A percentile compares a stretch with the other conserved stretches of the same genome.
phyloP scores from a whole-genome alignment of 2,797 vertebrate genomes.

The Chromobotia macracanthus region DNA sequence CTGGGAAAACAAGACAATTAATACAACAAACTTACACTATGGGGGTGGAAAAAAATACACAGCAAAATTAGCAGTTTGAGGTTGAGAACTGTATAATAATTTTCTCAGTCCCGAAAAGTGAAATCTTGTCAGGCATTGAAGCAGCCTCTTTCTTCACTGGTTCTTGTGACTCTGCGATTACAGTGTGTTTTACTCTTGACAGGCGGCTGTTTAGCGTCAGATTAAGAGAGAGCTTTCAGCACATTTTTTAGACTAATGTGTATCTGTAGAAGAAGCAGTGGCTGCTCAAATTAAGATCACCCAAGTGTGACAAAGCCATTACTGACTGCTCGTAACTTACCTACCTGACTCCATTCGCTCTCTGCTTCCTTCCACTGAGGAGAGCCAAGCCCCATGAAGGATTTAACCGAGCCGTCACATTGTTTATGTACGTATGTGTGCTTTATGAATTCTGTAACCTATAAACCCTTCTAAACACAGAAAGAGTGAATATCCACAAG shows the following conservation, averaged over 20 bases:
- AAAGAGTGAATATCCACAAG: not conserved
- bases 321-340: conserved; percentile 43
- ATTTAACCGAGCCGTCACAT: conserved; percentile 16
- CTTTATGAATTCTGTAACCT: conserved; percentile 3
- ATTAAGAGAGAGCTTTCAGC: conserved; percentile 53
- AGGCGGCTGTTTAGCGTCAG: conserved; percentile 48
- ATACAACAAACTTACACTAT: not conserved
- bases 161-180: conserved; percentile 9
- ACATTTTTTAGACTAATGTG: conserved; percentile 34
- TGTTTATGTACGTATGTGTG: conserved; percentile 11
- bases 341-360: not conserved
- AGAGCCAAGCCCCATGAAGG: not conserved
- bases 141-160: not conserved
- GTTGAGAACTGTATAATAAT: not conserved
- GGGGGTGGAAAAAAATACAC: not conserved
- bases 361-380: not conserved
- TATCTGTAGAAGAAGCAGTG: conserved; percentile 38
- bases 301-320: conserved; percentile 49
- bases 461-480: not conserved
- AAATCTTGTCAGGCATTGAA: not conserved
- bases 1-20: not conserved
- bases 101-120: not conserved
- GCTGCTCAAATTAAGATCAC: conserved; percentile 48
- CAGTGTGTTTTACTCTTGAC: conserved; percentile 28
- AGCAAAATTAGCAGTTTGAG: not conserved